Conservation (phyloP, 2,113 vertebrate species). For the Oreochromis spilurus region DNA sequence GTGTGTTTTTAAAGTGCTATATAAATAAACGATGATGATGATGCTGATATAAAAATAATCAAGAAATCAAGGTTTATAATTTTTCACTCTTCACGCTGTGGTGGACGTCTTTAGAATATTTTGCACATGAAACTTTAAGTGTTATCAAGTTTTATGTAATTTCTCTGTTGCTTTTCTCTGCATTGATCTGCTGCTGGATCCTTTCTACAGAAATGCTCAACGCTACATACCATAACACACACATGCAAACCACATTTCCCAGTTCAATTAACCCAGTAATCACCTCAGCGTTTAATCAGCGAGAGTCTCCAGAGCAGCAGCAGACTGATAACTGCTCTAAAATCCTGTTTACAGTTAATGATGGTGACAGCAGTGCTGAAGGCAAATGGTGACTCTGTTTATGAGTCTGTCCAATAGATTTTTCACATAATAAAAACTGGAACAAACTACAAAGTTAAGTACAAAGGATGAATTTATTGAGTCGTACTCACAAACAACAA, state of each 20-base stretch:
- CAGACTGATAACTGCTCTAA: not conserved
- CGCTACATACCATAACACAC: not conserved
- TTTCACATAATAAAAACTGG: not conserved
- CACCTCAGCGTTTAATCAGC: not conserved
- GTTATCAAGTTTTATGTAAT: not conserved
- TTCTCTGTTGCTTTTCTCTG: not conserved
- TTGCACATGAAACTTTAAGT: not conserved
- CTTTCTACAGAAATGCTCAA: not conserved
- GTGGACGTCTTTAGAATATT: not conserved
- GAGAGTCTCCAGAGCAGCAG: not conserved
- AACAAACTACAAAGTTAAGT: not conserved
- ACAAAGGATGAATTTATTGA: not conserved
- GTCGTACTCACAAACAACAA: not conserved
- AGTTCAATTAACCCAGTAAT: slow-evolving; percentile 37
- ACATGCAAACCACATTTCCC: slow-evolving; percentile 4
- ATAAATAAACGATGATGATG: rapidly evolving
- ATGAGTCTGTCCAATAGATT: not conserved
- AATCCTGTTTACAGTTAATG: not conserved
- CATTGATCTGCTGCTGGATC: not conserved
- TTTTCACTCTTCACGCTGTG: not conserved
- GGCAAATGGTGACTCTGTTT: not conserved
- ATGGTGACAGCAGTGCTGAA: not conserved
- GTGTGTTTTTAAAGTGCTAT: not conserved
- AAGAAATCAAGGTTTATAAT: not conserved
- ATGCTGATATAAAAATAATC: not conserved